Evolutionary conservation across 2,888 invertebrate species (phyloP), one percentile per base, ranked within the genome.

Genomic region (Pegoplata infirma): DNA sequence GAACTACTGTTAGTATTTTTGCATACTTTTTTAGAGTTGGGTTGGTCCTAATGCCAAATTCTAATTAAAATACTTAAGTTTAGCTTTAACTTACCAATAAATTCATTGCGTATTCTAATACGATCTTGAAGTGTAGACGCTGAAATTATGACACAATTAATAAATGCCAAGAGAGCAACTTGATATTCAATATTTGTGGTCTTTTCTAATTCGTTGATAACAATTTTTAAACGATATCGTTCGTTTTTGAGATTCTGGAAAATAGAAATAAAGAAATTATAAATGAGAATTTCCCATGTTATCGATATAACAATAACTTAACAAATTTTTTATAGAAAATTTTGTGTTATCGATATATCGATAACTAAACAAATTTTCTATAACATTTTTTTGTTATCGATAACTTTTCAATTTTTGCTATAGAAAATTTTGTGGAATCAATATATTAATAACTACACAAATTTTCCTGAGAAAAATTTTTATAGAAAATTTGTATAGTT

Each of bases 71-170:
- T 21, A 49, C n/a, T 8, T 49, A 5, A n/a, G n/a, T 47, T 7
- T 10, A 19, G 19, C 7, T 32, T 36, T 58, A 12, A 88, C 92
- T 93, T 89, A 97, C 98, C 98, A 86, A 98, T 96, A 89, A 98
- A 97, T 91, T 98, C 98, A 88, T 97, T 97, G 85, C 98, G 92
- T 81, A 98, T 93, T 82, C 96, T 91, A 82, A 95, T 94, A 85
- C 98, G 92, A 87, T 98, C 97, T 82, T 95, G 95, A 81, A 97
- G 92, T 75, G 94, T 92, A 55, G 96, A 94, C 10, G 96, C 96
- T 17, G 97, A 96, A 87, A 97, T 96, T 89, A 98, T 96, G 88
- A 98, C 94, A 89, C 98, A 98, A 91, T 98, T 98, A 90, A 98
- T 93, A 91, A 98, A 98, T 71, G 97, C 97, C 86, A 98, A 92